These are phyloP conservation scores for Leptopilina boulardi DNA, from an alignment of 1,140 invertebrate genomes.

Conservation along the genomic window DNA sequence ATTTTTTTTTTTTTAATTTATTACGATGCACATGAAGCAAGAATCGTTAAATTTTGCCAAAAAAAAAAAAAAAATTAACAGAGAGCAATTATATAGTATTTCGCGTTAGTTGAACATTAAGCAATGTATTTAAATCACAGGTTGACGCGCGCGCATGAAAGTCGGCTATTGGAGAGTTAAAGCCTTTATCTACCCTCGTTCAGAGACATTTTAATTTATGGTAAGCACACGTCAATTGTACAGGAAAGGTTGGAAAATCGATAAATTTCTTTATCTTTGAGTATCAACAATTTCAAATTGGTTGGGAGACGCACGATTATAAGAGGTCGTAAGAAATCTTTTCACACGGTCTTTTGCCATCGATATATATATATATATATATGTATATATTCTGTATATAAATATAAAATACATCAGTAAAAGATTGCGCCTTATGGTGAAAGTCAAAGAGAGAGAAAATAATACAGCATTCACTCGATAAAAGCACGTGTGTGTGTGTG, in stretches of 20 bases:
- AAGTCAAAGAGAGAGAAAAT: not conserved
- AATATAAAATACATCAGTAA: not conserved
- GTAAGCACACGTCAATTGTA: constrained; percentile 16
- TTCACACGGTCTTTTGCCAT: constrained; percentile 18
- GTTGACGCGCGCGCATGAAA: constrained; percentile 25
- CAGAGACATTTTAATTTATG: constrained; percentile 24
- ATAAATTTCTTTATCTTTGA: constrained; percentile 29
- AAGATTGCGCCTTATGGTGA: constrained; percentile 9
- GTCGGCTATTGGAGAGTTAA: not conserved
- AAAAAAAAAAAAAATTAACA: not conserved
- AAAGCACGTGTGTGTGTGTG: not conserved
- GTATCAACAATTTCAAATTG: constrained; percentile 3
- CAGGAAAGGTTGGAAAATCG: constrained; percentile 20
- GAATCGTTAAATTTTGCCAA: not conserved
- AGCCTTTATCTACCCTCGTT: constrained; percentile 19
- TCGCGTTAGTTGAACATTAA: not conserved
- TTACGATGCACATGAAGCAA: not conserved
- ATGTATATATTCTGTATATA: no score
- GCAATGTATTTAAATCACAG: constrained; percentile 31
- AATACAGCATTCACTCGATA: constrained; percentile 1
- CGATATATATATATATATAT: not conserved
- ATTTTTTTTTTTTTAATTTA: no score
- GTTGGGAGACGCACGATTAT: constrained; percentile 18
- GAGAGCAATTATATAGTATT: constrained; percentile 18
- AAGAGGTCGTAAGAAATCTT: constrained; percentile 13